Evolutionary conservation across 2,888 invertebrate species (phyloP), one percentile per base, ranked within the genome.

Genomic region (Antitype chi): DNA sequence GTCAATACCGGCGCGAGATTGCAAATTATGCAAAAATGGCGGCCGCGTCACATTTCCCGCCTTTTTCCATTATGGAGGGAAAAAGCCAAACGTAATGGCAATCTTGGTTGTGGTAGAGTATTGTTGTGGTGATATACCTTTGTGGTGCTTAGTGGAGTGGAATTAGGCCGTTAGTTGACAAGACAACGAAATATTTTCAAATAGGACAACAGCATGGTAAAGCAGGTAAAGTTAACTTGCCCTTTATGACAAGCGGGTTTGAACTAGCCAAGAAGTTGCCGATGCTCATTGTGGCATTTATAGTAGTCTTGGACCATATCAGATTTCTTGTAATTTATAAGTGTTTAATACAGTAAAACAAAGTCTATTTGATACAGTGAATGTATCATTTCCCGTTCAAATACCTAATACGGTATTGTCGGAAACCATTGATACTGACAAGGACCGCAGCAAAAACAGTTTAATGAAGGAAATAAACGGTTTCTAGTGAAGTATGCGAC

Each of bases 1-100:
- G 70, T 76, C 80, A 82, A 82, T 82, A 78, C 70, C 60, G 70
- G 76, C 62, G 76, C 55, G 74, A 68, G 77, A 83, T 82, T 86
- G 76, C 81, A 67, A 89, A 89, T 83, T 88, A 88, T 87, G 84
- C 76, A 86, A 89, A 89, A 82, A 83, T 74, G 73, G 77, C 73
- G 32, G 70, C 66, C 74, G 68, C 72, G 72, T 78, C 71, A 80
- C 70, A 63, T 67, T 80, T 74, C 55, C 71, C 72, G 78, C 64
- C 53, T 82, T 84, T 80, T 84, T 77, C 74, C 81, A 79, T 84
- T 81, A 81, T 78, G 47, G 62, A 57, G 63, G 59, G 43, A 76
- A 66, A 82, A 78, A 70, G 70, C n/a, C 71, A 69, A 78, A 77
- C 52, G 69, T 72, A 85, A 78, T 82, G 64, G 38, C 64, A 60